phyloP scores from a whole-genome alignment of 2,797 vertebrate genomes.

The Coilia nasus region DNA sequence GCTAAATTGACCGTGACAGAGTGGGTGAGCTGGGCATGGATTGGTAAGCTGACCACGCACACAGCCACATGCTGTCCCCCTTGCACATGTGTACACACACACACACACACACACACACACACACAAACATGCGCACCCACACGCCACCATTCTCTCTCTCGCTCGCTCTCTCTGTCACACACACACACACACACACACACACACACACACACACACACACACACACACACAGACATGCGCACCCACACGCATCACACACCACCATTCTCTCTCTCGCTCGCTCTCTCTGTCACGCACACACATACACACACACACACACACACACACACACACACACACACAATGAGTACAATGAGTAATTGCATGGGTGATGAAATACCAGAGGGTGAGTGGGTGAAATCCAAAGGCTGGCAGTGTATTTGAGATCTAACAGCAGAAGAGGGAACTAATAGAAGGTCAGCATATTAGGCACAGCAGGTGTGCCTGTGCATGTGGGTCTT shows the following conservation, averaged over 20 bases:
- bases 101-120: not conserved
- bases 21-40: constrained; percentile 42
- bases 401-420: not conserved
- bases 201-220: not conserved
- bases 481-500: not conserved
- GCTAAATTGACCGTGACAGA: constrained; percentile 67
- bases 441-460: not conserved
- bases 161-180: too few species aligned
- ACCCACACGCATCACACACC: too few species aligned
- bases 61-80: not conserved
- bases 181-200: not conserved
- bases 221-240: not conserved
- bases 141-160: not conserved
- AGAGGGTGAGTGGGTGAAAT: constrained; percentile 2
- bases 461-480: not conserved
- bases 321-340: not conserved
- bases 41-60: constrained; percentile 13
- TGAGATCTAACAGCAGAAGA: not conserved
- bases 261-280: too few species aligned
- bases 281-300: too few species aligned
- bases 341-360: not conserved
- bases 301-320: not conserved
- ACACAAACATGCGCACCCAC: not conserved
- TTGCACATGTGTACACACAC: constrained; percentile 3
- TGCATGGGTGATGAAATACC: not conserved